Base-by-base conservation (phyloP, 2,797 vertebrate genomes). In the Gastrophryne carolinensis region DNA sequence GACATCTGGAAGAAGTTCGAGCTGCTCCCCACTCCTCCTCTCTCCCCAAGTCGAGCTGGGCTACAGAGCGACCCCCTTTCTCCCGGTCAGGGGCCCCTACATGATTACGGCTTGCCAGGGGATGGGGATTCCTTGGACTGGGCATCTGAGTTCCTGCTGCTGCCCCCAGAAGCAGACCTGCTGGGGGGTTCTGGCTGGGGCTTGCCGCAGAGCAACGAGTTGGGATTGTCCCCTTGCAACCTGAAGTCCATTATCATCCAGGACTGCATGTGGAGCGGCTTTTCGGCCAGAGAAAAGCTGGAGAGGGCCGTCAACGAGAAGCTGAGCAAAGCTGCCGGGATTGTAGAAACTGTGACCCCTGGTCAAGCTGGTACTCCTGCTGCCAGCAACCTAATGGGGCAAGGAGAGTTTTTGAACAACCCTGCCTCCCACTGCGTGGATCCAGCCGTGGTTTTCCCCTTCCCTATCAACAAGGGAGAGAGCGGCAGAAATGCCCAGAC, bases 1-100 rank as follows among this genome's bases (percentile, higher is more conserved):
- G 97, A 98, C 95, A 98, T 99, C 94, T 99, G 97, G 97, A 99
- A 99, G 92, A 99, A 99, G 95, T 99, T 99, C 87, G 96, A 98
- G 91, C 86, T 98, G 85, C 85, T 97, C 82, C 96, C 96, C 86
- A 96, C 97, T 75, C 97, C 97, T 81, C 95, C 95, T 53, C 91
- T 95, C 78, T 96, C 95, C 52, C 95, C 95, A 21, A 98, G 96
- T 85, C 91, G 96, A 50, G 93, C 94, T 15, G 94, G 93, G 80
- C 89, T 94, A 74, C 92, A 93, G 66, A 93, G 93, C 85, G 91
- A 92, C 82, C 89, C 90, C n/a, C 52, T 74, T 21, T 68, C 74
- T 30, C 69, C 68, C 6, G 64, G 61, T 8, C 74, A 62, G 66
- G 66, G 54, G 57, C 57, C 58, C 49, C 10, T 70, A 12, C 32